phyloP scores from a whole-genome alignment of 30 jellyfish, hydroid and myxozoan genomes.

The Catostylus mosaicus region DNA sequence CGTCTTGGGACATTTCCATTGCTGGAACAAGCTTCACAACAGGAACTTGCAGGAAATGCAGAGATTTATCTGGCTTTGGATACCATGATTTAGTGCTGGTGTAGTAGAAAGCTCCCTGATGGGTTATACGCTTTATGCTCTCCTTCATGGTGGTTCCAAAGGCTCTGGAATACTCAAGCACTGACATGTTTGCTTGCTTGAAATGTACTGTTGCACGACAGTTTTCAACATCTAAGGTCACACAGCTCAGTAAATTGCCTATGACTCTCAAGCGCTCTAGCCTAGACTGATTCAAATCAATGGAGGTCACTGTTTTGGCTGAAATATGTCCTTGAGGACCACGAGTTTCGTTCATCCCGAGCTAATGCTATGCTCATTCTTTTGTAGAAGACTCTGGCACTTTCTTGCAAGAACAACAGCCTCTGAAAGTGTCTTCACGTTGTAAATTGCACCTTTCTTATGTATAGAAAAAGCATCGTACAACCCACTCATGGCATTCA shows the following conservation, averaged over 20 bases:
- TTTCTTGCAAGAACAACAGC: conserved; percentile 31
- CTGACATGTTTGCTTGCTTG: no score
- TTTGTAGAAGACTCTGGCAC: conserved; percentile 46
- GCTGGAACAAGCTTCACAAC: conserved; percentile 8
- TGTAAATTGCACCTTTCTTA: conserved; percentile 43
- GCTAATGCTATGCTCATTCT: no score
- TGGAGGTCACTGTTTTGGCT: conserved; percentile 31
- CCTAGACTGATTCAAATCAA: not conserved
- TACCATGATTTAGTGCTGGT: conserved; percentile 31
- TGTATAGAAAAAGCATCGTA: conserved; percentile 32
- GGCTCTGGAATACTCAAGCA: conserved; percentile 15
- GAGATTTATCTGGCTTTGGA: conserved; percentile 15
- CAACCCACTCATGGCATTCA: conserved; percentile 28
- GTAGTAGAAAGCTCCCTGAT: conserved; percentile 20
- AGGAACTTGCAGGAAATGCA: conserved; percentile 28
- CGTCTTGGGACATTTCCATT: conserved; percentile 18
- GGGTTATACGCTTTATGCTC: conserved; percentile 16
- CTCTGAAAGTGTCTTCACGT: conserved; percentile 11
- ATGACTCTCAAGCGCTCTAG: no score
- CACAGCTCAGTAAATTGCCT: no score
- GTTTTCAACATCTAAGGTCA: no score
- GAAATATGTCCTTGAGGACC: conserved; percentile 46
- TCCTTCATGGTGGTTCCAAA: conserved; percentile 40
- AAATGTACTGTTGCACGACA: no score
- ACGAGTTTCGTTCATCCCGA: no score